Conservation (phyloP, 2,113 vertebrate species). For the Laterallus jamaicensis region DNA sequence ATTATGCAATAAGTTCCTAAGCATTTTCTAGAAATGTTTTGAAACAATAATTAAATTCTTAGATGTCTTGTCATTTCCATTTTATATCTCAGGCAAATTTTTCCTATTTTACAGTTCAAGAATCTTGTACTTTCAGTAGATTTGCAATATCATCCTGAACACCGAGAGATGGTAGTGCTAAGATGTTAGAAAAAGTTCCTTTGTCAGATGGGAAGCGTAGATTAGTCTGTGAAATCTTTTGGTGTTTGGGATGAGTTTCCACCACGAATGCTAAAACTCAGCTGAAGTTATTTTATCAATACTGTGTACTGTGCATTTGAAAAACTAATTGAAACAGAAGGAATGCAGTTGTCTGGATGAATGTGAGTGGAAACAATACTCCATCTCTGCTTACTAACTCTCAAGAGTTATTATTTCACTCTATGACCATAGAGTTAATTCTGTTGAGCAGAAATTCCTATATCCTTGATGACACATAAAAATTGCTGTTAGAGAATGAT, state of each 20-base stretch:
- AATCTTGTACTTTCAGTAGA: neutral
- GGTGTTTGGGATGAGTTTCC: neutral
- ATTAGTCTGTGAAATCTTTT: neutral
- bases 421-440: neutral
- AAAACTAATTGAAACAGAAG: neutral
- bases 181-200: neutral
- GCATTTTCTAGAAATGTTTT: neutral
- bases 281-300: neutral
- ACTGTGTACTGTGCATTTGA: neutral
- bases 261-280: neutral
- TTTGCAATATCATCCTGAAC: neutral
- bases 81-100: neutral
- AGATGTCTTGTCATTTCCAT: neutral
- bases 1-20: neutral
- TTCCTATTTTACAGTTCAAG: neutral
- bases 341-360: neutral
- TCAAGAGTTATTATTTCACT: neutral
- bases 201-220: neutral
- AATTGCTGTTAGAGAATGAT: neutral
- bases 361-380: neutral
- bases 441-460: neutral
- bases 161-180: neutral
- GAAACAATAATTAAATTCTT: neutral
- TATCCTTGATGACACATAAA: neutral
- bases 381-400: neutral